Evolutionary conservation across 2,113 vertebrate genomes (phyloP).

Genomic region (Alosa alosa): DNA sequence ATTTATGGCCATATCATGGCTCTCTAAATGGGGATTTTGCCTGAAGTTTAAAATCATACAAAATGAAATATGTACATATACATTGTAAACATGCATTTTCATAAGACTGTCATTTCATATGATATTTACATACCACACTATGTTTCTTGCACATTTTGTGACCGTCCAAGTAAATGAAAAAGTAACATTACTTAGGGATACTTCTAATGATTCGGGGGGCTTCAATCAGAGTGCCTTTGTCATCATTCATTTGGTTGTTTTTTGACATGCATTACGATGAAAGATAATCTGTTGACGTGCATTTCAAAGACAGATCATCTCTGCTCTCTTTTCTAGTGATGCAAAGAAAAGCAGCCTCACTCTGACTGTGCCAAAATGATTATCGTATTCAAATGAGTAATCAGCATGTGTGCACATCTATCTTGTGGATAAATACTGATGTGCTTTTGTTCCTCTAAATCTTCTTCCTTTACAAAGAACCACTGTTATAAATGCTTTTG

Average conservation of each 20-base stretch:
- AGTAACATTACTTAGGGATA: background rate
- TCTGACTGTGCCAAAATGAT: slow-evolving; percentile 52
- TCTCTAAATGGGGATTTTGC: no score
- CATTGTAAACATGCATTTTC: no score
- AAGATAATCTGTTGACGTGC: slow-evolving; percentile 47
- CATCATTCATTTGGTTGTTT: background rate
- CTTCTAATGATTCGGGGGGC: background rate
- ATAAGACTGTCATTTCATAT: background rate
- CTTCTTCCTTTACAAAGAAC: background rate
- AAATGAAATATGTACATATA: no score
- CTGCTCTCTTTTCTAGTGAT: slow-evolving; percentile 50
- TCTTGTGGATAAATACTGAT: slow-evolving; percentile 55
- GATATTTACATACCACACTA: background rate
- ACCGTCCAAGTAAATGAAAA: background rate
- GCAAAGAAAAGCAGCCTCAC: slow-evolving; percentile 47
- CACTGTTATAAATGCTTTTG: slow-evolving; percentile 5
- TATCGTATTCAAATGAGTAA: slow-evolving; percentile 63
- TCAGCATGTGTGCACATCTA: slow-evolving; percentile 59
- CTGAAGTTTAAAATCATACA: no score
- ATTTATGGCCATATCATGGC: background rate
- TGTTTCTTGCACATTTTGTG: background rate
- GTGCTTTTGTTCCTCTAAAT: slow-evolving; percentile 19
- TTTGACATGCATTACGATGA: background rate
- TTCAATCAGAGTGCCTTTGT: background rate
- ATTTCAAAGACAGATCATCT: slow-evolving; percentile 72